phyloP scores from a whole-genome alignment of 2,888 invertebrate species.

The Philereme transversata region DNA sequence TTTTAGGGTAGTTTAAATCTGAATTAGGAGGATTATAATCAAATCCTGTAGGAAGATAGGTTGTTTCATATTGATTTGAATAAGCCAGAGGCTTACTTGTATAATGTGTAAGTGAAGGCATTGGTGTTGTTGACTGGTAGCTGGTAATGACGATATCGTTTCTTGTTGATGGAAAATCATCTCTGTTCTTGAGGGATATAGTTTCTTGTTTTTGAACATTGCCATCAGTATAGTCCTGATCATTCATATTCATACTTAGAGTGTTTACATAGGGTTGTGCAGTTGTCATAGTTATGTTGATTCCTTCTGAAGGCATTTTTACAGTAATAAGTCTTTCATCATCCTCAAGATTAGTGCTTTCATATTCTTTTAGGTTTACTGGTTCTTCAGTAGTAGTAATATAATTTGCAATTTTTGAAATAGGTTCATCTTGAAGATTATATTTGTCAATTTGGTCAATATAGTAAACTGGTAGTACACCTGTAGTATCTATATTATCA shows the following conservation, averaged over 20 bases:
- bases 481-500: background rate
- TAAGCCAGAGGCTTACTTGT: conserved; percentile 1
- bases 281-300: conserved; percentile 1
- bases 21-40: conserved; percentile 4
- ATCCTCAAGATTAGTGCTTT: no score
- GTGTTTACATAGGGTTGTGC: conserved; percentile 6
- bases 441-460: background rate
- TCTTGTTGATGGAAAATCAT: background rate
- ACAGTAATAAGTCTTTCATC: background rate
- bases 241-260: conserved; percentile 5
- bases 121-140: conserved; percentile 39
- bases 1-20: background rate
- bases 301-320: conserved; percentile 11
- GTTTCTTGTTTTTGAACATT: background rate
- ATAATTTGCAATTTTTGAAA: background rate
- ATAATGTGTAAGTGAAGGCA: conserved; percentile 29
- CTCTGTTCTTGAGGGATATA: background rate
- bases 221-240: background rate
- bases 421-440: background rate
- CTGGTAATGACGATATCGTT: background rate
- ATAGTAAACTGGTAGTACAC: background rate
- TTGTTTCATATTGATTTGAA: conserved; percentile 14
- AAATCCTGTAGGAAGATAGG: conserved; percentile 1
- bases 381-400: conserved; percentile 3
- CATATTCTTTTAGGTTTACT: no score